phyloP scores from a whole-genome alignment of 2,888 invertebrate genomes.

The Tuberolachnus salignus region DNA sequence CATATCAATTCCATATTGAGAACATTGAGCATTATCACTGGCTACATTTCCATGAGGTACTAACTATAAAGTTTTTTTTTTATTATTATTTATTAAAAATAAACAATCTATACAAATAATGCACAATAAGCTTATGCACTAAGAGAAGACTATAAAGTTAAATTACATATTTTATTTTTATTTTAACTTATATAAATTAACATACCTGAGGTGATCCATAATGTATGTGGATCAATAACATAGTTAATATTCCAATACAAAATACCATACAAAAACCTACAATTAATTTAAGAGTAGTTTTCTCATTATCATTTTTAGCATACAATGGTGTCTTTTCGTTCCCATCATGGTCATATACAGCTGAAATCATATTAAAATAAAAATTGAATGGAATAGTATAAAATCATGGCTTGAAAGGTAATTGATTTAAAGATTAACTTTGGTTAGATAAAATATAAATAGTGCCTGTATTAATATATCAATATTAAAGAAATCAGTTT shows the following conservation, averaged over 20 bases:
- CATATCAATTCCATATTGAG: constrained; percentile 72
- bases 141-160: too few relatives aligned
- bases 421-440: too few relatives aligned
- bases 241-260: constrained; percentile 72
- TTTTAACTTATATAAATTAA: neutral
- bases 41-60: constrained; percentile 79
- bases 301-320: constrained; percentile 55
- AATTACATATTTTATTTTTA: constrained; percentile 18
- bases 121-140: too few relatives aligned
- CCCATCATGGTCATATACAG: constrained; percentile 45
- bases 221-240: constrained; percentile 75
- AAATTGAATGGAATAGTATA: too few relatives aligned
- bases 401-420: too few relatives aligned
- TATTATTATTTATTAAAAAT: too few relatives aligned
- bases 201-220: constrained; percentile 75
- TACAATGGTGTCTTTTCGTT: constrained; percentile 58
- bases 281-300: constrained; percentile 67
- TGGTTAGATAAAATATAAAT: too few relatives aligned
- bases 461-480: too few relatives aligned
- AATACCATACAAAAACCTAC: constrained; percentile 71
- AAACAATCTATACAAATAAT: too few relatives aligned
- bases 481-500: too few relatives aligned
- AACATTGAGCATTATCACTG: constrained; percentile 73
- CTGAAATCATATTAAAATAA: constrained; percentile 16
- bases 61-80: constrained; percentile 65